phyloP scores from a whole-genome alignment of 2,797 vertebrate species.

The Sebastes variabilis region DNA sequence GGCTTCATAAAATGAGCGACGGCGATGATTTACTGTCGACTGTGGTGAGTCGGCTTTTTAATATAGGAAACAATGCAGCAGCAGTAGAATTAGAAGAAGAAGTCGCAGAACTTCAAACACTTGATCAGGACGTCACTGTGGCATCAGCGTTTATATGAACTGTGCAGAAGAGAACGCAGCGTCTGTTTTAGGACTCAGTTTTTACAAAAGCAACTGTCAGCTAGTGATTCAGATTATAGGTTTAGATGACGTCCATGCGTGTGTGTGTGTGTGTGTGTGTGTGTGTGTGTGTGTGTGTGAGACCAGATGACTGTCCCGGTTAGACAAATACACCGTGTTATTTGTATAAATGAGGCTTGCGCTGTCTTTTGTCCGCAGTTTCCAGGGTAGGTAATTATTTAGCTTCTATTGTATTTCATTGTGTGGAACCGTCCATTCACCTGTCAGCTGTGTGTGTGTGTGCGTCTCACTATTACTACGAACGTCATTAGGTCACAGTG shows the following conservation, averaged over 20 bases:
- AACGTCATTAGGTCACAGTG: slow-evolving; percentile 17
- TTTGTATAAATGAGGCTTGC: slow-evolving; percentile 24
- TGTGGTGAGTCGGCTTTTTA: neutral
- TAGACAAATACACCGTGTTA: slow-evolving; percentile 38
- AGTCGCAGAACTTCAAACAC: neutral
- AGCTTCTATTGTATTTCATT: slow-evolving; percentile 52
- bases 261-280: too few relatives aligned
- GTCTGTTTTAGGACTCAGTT: neutral
- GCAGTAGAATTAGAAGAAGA: neutral
- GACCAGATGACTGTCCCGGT: slow-evolving; percentile 2
- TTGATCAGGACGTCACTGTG: neutral
- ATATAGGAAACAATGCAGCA: neutral
- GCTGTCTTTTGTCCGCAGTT: slow-evolving; percentile 46
- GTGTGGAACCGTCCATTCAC: slow-evolving; percentile 33
- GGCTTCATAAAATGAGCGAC: slow-evolving; percentile 4
- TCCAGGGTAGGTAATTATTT: slow-evolving; percentile 49
- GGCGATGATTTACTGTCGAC: slow-evolving; percentile 17
- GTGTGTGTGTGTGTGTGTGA: neutral
- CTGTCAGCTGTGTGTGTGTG: slow-evolving; percentile 28
- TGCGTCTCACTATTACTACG: neutral
- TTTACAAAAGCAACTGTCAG: neutral
- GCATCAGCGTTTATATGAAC: neutral
- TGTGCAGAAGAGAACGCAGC: neutral
- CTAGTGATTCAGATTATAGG: neutral
- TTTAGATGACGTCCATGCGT: neutral